Evolutionary conservation across 2,113 vertebrate species (phyloP).

Genomic region (Burhinus oedicnemus): DNA sequence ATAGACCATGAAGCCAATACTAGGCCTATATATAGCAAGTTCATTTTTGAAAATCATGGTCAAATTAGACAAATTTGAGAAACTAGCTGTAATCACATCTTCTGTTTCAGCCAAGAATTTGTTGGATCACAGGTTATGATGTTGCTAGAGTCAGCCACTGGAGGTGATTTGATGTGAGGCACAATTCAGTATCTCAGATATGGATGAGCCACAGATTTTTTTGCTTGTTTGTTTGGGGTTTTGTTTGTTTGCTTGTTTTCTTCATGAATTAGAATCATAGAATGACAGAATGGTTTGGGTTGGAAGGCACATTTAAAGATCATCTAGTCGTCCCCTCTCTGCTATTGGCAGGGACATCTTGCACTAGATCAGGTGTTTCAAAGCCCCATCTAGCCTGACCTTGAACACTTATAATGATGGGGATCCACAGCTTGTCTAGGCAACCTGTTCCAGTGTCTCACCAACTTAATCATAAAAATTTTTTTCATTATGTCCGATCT

Average conservation of each 20-base stretch:
- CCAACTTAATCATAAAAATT: not conserved
- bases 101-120: not conserved
- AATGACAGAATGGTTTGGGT: not conserved
- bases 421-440: not conserved
- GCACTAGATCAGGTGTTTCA: not conserved
- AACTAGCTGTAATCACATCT: not conserved
- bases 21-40: not conserved
- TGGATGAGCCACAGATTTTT: not conserved
- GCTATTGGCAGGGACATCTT: not conserved
- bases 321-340: rapidly evolving
- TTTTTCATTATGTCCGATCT: not conserved
- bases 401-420: not conserved
- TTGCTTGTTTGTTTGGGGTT: not conserved
- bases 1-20: not conserved
- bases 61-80: not conserved
- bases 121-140: not conserved
- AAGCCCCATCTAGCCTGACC: not conserved
- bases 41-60: not conserved
- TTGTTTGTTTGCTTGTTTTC: no score
- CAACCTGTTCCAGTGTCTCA: not conserved
- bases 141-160: not conserved
- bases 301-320: not conserved
- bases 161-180: not conserved
- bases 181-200: not conserved
- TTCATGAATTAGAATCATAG: not conserved